Evolutionary conservation across 2,113 vertebrate species (phyloP).

Genomic region (Chinchilla lanigera): DNA sequence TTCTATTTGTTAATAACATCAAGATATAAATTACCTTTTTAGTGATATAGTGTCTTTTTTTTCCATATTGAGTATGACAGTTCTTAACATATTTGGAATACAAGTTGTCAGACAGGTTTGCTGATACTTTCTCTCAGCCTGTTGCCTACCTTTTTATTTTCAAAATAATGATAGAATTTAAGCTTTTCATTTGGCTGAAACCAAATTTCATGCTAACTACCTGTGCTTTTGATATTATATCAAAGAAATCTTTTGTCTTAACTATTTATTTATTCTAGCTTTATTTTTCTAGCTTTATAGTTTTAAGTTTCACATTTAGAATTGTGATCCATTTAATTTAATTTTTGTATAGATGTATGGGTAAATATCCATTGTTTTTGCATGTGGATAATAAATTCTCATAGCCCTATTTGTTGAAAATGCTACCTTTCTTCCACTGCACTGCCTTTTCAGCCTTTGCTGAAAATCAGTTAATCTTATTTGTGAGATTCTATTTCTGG

Average conservation of each 20-base stretch:
- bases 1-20: neutral
- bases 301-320: neutral
- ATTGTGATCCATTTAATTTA: conserved; percentile 12
- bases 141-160: neutral
- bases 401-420: neutral
- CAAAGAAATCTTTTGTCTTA: neutral
- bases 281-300: neutral
- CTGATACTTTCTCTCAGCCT: neutral
- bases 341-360: neutral
- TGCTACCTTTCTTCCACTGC: neutral
- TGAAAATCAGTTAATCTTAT: conserved; percentile 42
- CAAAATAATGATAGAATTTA: neutral
- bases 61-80: neutral
- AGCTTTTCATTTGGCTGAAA: neutral
- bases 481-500: conserved; percentile 16
- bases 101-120: neutral
- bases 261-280: neutral
- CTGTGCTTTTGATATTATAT: neutral
- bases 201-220: neutral
- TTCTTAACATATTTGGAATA: neutral
- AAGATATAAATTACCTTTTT: neutral
- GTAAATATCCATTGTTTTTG: neutral
- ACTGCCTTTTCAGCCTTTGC: conserved; percentile 1
- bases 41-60: neutral
- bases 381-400: neutral